A percentile compares a stretch with the other conserved stretches of the same genome.
Conservation (phyloP, 2,113 vertebrate species). For the Cyprinodon brontotheroides region DNA sequence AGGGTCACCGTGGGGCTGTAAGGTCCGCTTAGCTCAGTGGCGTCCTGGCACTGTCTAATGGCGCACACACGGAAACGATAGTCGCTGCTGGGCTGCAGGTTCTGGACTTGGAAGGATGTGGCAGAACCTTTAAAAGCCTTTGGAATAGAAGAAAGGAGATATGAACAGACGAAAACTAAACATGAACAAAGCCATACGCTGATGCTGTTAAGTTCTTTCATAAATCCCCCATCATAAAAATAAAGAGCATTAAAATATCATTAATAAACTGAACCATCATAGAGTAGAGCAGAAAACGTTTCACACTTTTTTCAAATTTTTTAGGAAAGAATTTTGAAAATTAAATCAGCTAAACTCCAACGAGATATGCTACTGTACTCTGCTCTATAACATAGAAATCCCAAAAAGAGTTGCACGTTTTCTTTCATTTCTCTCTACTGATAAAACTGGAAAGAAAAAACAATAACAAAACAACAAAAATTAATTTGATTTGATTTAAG, state of each 20-base stretch:
- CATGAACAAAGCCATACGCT: no score
- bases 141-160: constrained; percentile 3
- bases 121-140: constrained; percentile 90
- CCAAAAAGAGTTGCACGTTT: neutral
- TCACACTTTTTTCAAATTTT: neutral
- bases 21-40: constrained; percentile 87
- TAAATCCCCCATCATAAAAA: no score
- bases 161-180: no score
- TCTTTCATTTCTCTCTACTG: constrained; percentile 5
- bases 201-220: no score
- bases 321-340: no score
- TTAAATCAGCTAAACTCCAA: no score
- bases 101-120: constrained; percentile 85
- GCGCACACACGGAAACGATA: constrained; percentile 93
- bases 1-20: constrained; percentile 91
- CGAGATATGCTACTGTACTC: no score
- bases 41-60: constrained; percentile 92
- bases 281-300: no score
- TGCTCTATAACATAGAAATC: no score
- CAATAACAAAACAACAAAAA: neutral
- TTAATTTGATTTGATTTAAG: neutral
- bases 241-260: no score
- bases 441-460: neutral
- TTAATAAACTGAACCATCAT: no score
- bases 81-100: constrained; percentile 89